A percentile compares a stretch with the other conserved stretches of the same genome.
These are phyloP conservation scores for Channa argus DNA, from an alignment of 2,113 vertebrate species.

Conservation along the genomic window DNA sequence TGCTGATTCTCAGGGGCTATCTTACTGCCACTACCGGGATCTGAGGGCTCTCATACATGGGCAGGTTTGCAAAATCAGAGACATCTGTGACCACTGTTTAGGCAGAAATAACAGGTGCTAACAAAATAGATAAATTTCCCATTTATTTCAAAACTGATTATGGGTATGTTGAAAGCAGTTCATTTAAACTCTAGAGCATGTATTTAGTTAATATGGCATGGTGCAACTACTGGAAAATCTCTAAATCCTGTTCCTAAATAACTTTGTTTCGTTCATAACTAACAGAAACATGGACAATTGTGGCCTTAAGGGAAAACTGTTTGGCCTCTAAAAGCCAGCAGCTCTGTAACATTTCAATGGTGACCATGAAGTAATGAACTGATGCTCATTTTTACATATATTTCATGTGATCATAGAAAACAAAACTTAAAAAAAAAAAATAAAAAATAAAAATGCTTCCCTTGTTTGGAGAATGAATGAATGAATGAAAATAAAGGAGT, in stretches of 20 bases:
- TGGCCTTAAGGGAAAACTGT: not conserved
- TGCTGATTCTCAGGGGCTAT: constrained; percentile 74
- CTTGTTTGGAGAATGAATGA: not conserved
- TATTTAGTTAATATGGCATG: not conserved
- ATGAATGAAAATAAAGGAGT: constrained; percentile 9
- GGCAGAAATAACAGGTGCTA: not conserved
- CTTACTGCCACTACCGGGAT: constrained; percentile 19
- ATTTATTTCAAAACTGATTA: constrained; percentile 3
- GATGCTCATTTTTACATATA: not conserved
- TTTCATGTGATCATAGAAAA: constrained; percentile 6
- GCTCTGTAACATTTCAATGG: too few species aligned
- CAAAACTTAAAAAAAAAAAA: not conserved
- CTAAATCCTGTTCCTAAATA: not conserved
- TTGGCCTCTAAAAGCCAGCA: too few species aligned
- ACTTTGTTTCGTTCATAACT: not conserved
- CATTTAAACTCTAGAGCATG: constrained; percentile 4
- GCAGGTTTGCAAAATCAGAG: not conserved
- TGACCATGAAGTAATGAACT: not conserved
- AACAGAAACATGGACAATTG: not conserved
- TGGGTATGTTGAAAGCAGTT: not conserved
- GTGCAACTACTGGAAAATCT: constrained; percentile 2
- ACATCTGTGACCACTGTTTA: not conserved
- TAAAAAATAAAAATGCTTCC: not conserved
- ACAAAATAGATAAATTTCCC: constrained; percentile 3
- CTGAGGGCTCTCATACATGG: constrained; percentile 27